Conservation (phyloP, 2,888 invertebrate genomes). For the Laothoe populi region DNA sequence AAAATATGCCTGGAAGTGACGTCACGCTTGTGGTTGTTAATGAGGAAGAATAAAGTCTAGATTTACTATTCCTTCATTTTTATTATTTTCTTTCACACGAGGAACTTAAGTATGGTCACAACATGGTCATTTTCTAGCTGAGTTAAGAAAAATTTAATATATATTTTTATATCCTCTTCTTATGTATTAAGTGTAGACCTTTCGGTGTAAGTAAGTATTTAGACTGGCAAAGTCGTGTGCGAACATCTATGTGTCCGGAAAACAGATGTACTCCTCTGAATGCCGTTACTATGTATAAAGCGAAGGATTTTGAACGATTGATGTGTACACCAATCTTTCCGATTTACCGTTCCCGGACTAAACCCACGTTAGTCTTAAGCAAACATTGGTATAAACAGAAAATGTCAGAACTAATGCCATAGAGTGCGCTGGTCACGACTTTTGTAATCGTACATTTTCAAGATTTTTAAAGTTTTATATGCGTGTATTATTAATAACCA, state of each 20-base stretch:
- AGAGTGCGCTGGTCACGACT: conserved; percentile 11
- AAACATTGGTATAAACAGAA: conserved; percentile 25
- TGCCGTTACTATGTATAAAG: background rate
- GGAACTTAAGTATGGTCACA: conserved; percentile 12
- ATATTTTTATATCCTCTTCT: conserved; percentile 19
- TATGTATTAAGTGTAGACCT: conserved; percentile 1
- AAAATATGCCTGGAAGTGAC: background rate
- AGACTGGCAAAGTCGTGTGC: background rate
- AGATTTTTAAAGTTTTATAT: conserved; percentile 15
- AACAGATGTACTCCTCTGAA: background rate
- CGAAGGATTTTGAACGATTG: background rate
- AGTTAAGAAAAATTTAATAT: background rate
- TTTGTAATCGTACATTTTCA: conserved; percentile 10
- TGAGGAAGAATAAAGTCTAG: background rate
- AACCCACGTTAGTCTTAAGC: conserved; percentile 21
- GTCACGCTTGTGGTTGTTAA: background rate
- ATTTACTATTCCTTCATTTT: background rate
- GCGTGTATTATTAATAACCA: conserved; percentile 12
- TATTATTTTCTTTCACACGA: background rate
- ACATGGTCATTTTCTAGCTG: conserved; percentile 7
- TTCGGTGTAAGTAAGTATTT: conserved; percentile 5
- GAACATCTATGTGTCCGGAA: conserved; percentile 17
- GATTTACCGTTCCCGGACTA: conserved; percentile 1
- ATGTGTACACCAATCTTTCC: background rate
- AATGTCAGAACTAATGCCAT: conserved; percentile 11